Base-by-base conservation (phyloP, 2,113 vertebrate species). In the Percina caprodes region DNA sequence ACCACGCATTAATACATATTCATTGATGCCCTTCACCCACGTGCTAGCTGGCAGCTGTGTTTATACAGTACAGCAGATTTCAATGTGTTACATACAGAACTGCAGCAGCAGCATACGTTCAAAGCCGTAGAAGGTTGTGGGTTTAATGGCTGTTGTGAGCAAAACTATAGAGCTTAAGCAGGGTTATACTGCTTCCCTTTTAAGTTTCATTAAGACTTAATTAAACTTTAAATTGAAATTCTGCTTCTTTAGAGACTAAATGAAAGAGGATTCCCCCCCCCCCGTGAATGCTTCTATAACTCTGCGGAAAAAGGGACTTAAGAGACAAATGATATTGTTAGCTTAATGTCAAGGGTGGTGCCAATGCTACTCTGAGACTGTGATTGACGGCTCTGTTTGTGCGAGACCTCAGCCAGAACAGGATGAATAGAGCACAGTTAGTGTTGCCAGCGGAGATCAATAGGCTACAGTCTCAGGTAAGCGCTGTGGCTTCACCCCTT, bases 331-430 rank as follows among this genome's bases (percentile, higher is more conserved):
- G 48, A 92, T 80, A 85, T 82, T 89, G 88, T 93, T 90, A 93
- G 86, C 80, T 84, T 84, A 78, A 87, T 87, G 92, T 91, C 87
- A 87, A 68, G 79, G 88, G 90, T 76, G 84, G 85, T 79, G 88
- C 83, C 87, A 82, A 48, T 51, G 84, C 49, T 74, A 2, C 86
- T 83, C 63, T 15, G 75, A 69, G 80, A 55, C 42, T 9, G 39
- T 91, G 93, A 93, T 83, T 93, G 92, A 93, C 92, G 76, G 91
- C 92, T 90, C 74, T 90, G 89, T 92, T 91, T 90, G 91, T 87
- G 86, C 16, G 77, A 89, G 86, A 83, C 78, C 88, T 84, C 74
- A 79, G 87, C 88, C 80, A 74, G 86, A 84, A 63, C 77, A 56
- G 80, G 90, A 92, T 91, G 90, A 92, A 91, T 91, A 88, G 90